These are phyloP conservation scores for Dendronephthya gigantea DNA, from an alignment of 64 coral and sea anemone species.

Conservation along the genomic window DNA sequence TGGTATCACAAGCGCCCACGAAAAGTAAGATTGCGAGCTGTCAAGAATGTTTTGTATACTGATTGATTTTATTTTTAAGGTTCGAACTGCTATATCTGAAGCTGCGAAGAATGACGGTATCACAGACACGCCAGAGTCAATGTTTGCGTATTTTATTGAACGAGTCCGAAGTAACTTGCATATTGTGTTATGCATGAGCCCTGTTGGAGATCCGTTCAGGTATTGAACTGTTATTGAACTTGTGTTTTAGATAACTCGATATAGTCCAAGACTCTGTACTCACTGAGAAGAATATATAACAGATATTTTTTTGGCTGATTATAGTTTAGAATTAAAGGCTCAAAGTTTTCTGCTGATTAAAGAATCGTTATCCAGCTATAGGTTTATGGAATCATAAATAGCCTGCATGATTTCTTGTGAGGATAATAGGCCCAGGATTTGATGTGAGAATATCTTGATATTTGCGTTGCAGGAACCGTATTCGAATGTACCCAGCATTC, in stretches of 20 bases:
- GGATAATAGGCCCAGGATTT: background rate
- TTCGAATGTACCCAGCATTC: conserved; percentile 98
- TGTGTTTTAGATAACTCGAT: too few relatives aligned
- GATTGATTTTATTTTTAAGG: conserved; percentile 30
- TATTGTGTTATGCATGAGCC: conserved; percentile 97
- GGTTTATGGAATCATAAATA: too few relatives aligned
- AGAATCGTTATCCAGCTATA: too few relatives aligned
- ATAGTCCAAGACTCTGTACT: too few relatives aligned
- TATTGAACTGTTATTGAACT: too few relatives aligned
- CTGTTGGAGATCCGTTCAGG: conserved; percentile 95
- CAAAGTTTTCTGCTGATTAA: too few relatives aligned
- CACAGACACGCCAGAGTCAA: conserved; percentile 64
- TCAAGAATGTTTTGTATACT: background rate
- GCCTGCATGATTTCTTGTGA: too few relatives aligned
- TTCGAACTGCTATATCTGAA: conserved; percentile 65
- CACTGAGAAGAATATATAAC: too few relatives aligned
- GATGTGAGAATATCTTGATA: background rate
- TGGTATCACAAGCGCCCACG: too few relatives aligned
- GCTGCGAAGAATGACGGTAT: conserved; percentile 73
- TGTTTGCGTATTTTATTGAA: conserved; percentile 94
- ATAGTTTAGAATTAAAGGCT: too few relatives aligned
- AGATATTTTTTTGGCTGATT: too few relatives aligned
- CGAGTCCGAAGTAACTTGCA: conserved; percentile 87
- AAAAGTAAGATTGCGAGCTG: background rate
- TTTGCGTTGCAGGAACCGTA: conserved; percentile 59